Evolutionary conservation across 2,113 vertebrate genomes (phyloP).

Genomic region (Thermophis baileyi): DNA sequence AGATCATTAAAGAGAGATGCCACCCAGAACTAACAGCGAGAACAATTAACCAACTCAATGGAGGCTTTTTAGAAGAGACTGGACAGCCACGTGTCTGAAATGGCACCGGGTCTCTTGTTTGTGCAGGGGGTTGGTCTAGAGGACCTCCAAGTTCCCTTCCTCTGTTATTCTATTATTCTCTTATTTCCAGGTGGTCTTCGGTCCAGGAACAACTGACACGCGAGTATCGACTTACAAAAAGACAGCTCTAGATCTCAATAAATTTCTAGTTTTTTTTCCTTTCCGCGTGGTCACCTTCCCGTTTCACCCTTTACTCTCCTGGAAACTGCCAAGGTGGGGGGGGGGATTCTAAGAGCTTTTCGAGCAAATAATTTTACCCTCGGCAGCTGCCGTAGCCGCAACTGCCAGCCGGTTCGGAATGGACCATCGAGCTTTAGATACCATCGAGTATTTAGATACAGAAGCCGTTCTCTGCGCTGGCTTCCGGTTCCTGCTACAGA

Average conservation of each 20-base stretch:
- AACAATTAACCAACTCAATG: too few species aligned
- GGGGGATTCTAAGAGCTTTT: fast-evolving
- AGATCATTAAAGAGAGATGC: too few species aligned
- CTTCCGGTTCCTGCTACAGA: neutral
- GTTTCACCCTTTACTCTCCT: neutral
- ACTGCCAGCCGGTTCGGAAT: neutral
- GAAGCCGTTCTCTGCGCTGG: neutral
- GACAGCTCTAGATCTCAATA: neutral
- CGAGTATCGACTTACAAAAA: neutral
- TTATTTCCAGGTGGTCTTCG: neutral
- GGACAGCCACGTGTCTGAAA: too few species aligned
- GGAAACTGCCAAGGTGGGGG: neutral
- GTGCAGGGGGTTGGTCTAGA: too few species aligned
- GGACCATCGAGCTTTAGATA: neutral
- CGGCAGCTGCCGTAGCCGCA: neutral
- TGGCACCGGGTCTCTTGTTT: too few species aligned
- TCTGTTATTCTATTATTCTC: neutral
- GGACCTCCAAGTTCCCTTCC: neutral
- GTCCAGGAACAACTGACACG: neutral
- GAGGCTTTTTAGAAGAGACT: too few species aligned
- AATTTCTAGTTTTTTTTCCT: neutral
- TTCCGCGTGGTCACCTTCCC: neutral
- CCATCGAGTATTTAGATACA: too few species aligned
- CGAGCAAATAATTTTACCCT: neutral
- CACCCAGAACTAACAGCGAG: too few species aligned